Evolutionary conservation across 2,888 invertebrate genomes (phyloP).

Genomic region (Punctoribates punctum): DNA sequence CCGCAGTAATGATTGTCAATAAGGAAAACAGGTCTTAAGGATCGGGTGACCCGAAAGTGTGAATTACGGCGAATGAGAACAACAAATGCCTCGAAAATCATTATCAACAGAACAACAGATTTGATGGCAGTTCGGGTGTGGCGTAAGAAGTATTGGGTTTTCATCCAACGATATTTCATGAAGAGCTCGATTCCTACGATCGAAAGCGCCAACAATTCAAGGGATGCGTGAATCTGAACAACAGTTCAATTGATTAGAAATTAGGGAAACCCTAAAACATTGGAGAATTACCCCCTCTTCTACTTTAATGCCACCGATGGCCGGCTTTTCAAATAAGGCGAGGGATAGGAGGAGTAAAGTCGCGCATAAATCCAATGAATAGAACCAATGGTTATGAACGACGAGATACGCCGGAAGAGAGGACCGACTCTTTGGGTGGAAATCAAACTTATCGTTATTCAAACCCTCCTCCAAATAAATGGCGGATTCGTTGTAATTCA

Average conservation of each 20-base stretch:
- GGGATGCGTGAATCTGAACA: conserved; percentile 69
- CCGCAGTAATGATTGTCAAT: conserved; percentile 80
- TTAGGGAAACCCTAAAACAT: background rate
- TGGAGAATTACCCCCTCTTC: conserved; percentile 52
- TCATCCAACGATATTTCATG: conserved; percentile 79
- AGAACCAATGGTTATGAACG: conserved; percentile 83
- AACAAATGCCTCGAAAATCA: conserved; percentile 75
- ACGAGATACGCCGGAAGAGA: conserved; percentile 79
- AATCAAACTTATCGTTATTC: conserved; percentile 86
- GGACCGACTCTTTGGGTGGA: conserved; percentile 75
- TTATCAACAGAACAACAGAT: conserved; percentile 70
- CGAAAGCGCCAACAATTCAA: conserved; percentile 71
- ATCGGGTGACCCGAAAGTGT: conserved; percentile 81
- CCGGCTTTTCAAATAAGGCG: conserved; percentile 76
- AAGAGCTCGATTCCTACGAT: conserved; percentile 73
- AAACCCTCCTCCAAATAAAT: conserved; percentile 85
- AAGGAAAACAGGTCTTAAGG: conserved; percentile 79
- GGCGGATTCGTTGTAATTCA: conserved; percentile 84
- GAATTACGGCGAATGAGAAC: conserved; percentile 69
- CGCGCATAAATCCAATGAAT: conserved; percentile 71
- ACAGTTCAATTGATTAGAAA: conserved; percentile 27
- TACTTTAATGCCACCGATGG: conserved; percentile 68
- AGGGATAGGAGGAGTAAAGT: conserved; percentile 69
- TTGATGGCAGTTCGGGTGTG: conserved; percentile 81
- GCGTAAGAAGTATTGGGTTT: conserved; percentile 72